phyloP scores from a whole-genome alignment of 1,140 invertebrate genomes.

The Vanessa atalanta region DNA sequence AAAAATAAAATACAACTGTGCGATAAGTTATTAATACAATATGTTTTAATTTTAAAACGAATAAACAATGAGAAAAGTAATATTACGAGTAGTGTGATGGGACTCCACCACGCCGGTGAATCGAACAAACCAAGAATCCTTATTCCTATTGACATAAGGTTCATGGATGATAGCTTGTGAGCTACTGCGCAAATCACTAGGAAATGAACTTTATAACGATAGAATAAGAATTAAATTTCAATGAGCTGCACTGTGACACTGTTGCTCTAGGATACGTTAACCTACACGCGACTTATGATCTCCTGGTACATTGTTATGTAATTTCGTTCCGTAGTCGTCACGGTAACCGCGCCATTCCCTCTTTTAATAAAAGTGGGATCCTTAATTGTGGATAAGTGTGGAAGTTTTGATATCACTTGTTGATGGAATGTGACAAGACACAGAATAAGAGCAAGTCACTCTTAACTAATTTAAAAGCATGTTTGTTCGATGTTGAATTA shows the following conservation, averaged over 20 bases:
- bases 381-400: too few relatives aligned
- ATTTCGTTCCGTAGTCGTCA: slow-evolving; percentile 32
- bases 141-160: neutral
- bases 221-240: slow-evolving; percentile 2
- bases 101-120: neutral
- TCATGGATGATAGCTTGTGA: neutral
- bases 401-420: too few relatives aligned
- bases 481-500: too few relatives aligned
- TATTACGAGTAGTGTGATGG: neutral
- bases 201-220: neutral
- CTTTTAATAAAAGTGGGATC: neutral
- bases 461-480: too few relatives aligned
- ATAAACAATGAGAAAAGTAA: neutral
- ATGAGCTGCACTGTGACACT: neutral
- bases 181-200: neutral
- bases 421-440: too few relatives aligned
- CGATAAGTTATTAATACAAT: neutral
- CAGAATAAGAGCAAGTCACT: too few relatives aligned
- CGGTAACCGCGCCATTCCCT: slow-evolving; percentile 16
- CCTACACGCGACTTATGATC: slow-evolving; percentile 13
- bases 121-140: neutral
- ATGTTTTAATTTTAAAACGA: neutral
- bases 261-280: slow-evolving; percentile 15
- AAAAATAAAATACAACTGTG: neutral
- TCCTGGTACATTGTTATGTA: slow-evolving; percentile 35